Evolutionary conservation across 2,888 invertebrate genomes (phyloP).

Genomic region (Branchipolynoe longqiensis): DNA sequence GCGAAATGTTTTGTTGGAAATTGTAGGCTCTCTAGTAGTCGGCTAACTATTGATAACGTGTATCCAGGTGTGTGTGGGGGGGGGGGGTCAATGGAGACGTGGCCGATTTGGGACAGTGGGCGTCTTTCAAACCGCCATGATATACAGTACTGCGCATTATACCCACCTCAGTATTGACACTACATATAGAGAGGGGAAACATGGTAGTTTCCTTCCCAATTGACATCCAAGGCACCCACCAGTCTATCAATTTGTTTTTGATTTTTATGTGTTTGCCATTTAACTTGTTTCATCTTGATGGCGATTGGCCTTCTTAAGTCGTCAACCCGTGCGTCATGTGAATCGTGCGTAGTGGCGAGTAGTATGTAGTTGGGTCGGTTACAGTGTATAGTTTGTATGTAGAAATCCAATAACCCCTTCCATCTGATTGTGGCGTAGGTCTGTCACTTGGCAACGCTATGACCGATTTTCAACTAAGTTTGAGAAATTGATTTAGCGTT

Average conservation of each 20-base stretch:
- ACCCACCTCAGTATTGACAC: neutral
- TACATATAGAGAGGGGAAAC: neutral
- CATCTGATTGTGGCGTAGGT: too few relatives aligned
- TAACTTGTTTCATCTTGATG: constrained; percentile 31
- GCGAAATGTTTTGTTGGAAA: too few relatives aligned
- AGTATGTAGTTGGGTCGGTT: constrained; percentile 26
- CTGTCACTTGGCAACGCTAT: too few relatives aligned
- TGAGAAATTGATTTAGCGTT: too few relatives aligned
- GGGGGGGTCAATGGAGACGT: neutral
- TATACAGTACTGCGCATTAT: neutral
- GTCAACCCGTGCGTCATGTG: constrained; percentile 35
- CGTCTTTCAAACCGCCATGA: neutral
- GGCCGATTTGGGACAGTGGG: neutral
- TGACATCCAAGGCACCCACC: neutral
- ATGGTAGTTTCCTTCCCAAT: neutral
- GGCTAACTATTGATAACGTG: too few relatives aligned
- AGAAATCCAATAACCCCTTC: too few relatives aligned
- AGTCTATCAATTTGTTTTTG: neutral
- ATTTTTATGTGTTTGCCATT: constrained; percentile 2
- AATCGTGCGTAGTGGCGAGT: constrained; percentile 4
- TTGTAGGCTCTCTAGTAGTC: too few relatives aligned
- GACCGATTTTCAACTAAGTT: too few relatives aligned
- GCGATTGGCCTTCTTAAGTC: neutral
- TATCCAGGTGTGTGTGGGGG: too few relatives aligned
- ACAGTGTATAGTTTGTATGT: too few relatives aligned